Evolutionary conservation across 2,888 invertebrate species (phyloP).

Genomic region (Xylocampa areola): DNA sequence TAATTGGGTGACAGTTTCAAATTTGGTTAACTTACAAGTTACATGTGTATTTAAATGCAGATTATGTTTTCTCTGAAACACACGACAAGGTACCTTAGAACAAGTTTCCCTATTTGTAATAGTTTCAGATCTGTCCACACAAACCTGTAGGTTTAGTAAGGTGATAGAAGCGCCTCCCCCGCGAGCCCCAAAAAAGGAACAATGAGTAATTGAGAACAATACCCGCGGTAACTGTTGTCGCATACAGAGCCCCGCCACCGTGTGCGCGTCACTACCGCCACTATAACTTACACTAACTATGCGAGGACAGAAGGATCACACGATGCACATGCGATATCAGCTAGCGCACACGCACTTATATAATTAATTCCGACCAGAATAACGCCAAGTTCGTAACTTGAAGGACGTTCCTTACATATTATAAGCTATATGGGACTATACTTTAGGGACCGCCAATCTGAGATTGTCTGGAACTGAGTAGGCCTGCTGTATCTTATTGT

Average conservation of each 20-base stretch:
- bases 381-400: too few relatives aligned
- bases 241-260: not conserved
- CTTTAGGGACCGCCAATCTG: not conserved
- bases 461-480: not conserved
- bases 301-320: not conserved
- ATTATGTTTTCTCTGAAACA: too few relatives aligned
- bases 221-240: conserved; percentile 18
- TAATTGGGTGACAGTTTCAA: too few relatives aligned
- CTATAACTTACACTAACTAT: not conserved
- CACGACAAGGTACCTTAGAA: too few relatives aligned
- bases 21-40: too few relatives aligned
- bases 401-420: too few relatives aligned
- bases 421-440: too few relatives aligned
- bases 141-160: not conserved
- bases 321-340: not conserved
- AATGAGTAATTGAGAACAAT: conserved; percentile 46
- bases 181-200: conserved; percentile 39
- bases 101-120: too few relatives aligned
- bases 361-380: too few relatives aligned
- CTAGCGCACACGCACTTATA: not conserved
- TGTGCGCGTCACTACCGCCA: conserved; percentile 1
- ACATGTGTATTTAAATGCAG: too few relatives aligned
- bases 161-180: conserved; percentile 5
- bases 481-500: conserved; percentile 20
- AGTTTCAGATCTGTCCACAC: too few relatives aligned